Base-by-base conservation (phyloP, 1,140 invertebrate genomes). In the Drosophila sproati region DNA sequence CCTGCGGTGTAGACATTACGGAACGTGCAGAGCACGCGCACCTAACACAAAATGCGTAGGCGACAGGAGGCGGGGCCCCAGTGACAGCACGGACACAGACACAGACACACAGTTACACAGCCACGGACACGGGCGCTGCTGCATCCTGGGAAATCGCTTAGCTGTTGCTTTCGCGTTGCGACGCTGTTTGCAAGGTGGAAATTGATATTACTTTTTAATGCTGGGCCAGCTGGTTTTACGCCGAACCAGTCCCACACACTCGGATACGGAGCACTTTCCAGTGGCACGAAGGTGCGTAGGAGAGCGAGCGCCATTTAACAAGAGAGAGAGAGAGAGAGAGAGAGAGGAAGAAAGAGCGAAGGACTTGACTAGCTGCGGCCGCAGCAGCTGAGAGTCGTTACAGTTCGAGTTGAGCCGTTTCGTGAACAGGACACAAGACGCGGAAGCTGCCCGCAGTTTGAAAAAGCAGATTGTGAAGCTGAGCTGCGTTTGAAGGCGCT, bases 121-220 rank as follows among this genome's bases (percentile, higher is more conserved):
- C 20, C 28, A 45, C 50, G 12, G 34, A 48, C 41, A 60, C 43
- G 34, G 31, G 45, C 61, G 68, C 62, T 80, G 82, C 85, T 87
- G 85, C 85, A 88, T 89, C 85, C 85, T 89, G 85, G 85, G 85
- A 88, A 89, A 88, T 89, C 85, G 85, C 78, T 88, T 88, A 88
- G 85, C 85, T 88, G 85, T 88, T 88, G 85, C 83, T 86, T 87
- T 82, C 77, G 64, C 72, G 66, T 75, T 78, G 69, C 80, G 70
- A 69, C 57, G 70, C 57, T 64, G 80, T 73, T 87, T 56, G 83
- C 82, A 88, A 89, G 85, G 85, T 85, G 80, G 85, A 89, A 89
- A 89, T 89, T 89, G 85, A 89, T 89, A 89, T 89, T 89, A 89
- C 85, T 89, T 89, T 89, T 89, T 89, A 89, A 89, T 89, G 85